Conservation (phyloP, 64 coral and sea anemone species). For the Pocillopora verrucosa region DNA sequence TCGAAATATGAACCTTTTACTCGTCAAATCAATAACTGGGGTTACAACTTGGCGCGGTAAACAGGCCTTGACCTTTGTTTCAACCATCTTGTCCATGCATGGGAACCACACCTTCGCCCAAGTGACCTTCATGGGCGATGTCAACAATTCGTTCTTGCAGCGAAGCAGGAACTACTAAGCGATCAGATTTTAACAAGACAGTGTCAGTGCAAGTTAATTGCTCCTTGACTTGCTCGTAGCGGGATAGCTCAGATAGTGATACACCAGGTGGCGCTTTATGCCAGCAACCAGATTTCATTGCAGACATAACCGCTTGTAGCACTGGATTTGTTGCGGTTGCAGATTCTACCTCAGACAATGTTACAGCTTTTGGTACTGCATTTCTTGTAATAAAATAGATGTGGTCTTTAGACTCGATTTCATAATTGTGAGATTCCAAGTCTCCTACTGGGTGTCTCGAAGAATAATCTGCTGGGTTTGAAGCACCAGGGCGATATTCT, state of each 20-base stretch:
- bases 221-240: slow-evolving; percentile 47
- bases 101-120: slow-evolving; percentile 16
- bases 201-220: slow-evolving; percentile 50
- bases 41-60: neutral
- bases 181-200: slow-evolving; percentile 33
- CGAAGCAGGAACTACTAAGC: slow-evolving; percentile 36
- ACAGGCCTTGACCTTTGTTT: neutral
- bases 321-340: neutral
- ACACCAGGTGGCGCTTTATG: slow-evolving; percentile 29
- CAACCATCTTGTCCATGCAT: slow-evolving; percentile 10
- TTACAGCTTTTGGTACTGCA: neutral
- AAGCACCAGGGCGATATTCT: no score
- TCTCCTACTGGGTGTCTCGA: no score
- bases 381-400: neutral
- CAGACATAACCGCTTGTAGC: slow-evolving; percentile 57
- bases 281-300: slow-evolving; percentile 45
- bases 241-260: slow-evolving; percentile 40
- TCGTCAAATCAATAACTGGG: no score
- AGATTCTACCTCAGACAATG: neutral
- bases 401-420: neutral
- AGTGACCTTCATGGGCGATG: slow-evolving; percentile 37
- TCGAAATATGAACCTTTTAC: no score
- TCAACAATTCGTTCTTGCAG: slow-evolving; percentile 31
- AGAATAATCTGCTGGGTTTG: slow-evolving; percentile 4
- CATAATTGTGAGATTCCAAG: neutral